Evolutionary conservation across 1,140 invertebrate genomes (phyloP), one percentile per base, ranked within the genome.

Genomic region (Apolygus lucorum): DNA sequence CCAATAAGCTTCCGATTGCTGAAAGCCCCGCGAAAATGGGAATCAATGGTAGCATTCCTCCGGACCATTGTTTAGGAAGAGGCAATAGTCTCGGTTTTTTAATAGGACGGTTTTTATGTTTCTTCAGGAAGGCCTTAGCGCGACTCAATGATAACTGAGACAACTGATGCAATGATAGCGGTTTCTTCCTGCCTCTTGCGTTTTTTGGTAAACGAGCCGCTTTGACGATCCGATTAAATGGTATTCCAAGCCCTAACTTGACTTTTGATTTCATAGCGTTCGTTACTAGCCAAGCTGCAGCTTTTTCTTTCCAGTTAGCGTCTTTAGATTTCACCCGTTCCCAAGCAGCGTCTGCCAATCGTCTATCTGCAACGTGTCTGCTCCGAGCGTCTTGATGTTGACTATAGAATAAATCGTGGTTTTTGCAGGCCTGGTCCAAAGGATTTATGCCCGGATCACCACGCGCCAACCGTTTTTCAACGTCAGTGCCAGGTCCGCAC

Each of bases 251-350:
- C 0, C 75, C 77, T 1, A 78, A 42, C 72, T 76, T 78, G 26
- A 54, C 8, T 76, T 79, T 79, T 22, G 70, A 28, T 68, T 77
- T 77, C 73, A 79, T 79, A 4, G 72, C 67, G 25, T 73, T 76
- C 1, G 77, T 74, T 1, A 78, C 74, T 2, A 70, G 52, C 63
- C 70, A 77, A 11, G 77, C 76, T 28, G 76, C 73, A 22, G 70
- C 59, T 76, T 76, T 78, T 75, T 78, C 78, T 21, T 72, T 70
- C 4, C 78, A 62, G 70, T 25, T 73, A 59, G 77, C 69, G 69
- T 82, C 77, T 71, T 74, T 78, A 17, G 79, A 70, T 70, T 76
- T 75, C 54, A 80, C 73, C n/a, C n/a, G n/a, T n/a, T n/a, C n/a
- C n/a, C n/a, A n/a, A n/a, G n/a, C n/a, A n/a, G n/a, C n/a, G n/a